phyloP scores from a whole-genome alignment of 2,797 vertebrate genomes.

The Gila robusta region DNA sequence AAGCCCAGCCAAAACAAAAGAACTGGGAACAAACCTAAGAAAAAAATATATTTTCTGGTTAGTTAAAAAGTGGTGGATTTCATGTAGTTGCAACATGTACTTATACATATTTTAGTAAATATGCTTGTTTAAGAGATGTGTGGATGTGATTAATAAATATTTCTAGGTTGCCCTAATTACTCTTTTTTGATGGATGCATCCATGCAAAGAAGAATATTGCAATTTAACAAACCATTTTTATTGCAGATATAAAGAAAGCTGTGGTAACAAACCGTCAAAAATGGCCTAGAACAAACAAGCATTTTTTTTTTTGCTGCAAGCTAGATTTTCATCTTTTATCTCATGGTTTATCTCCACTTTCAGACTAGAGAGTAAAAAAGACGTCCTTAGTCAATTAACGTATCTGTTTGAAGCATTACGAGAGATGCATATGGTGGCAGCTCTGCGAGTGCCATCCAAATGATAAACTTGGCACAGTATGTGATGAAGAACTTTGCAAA shows the following conservation, averaged over 20 bases:
- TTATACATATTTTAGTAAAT: neutral
- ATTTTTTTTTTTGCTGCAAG: neutral
- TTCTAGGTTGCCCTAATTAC: neutral
- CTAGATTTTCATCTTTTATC: neutral
- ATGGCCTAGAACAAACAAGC: neutral
- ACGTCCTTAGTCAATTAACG: slow-evolving; percentile 32
- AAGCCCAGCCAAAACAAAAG: neutral
- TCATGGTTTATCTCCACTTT: neutral
- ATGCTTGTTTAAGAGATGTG: neutral
- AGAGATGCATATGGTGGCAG: slow-evolving; percentile 50
- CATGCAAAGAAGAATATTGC: neutral
- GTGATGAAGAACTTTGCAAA: slow-evolving; percentile 31
- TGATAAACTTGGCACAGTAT: slow-evolving; percentile 24
- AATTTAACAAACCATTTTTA: neutral
- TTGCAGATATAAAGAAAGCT: neutral
- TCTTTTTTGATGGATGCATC: neutral
- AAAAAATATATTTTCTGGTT: neutral
- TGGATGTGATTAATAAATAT: neutral
- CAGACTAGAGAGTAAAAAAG: slow-evolving; percentile 13
- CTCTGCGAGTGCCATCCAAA: slow-evolving; percentile 31
- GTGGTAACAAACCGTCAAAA: neutral
- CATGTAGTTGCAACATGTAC: neutral
- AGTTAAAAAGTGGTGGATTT: neutral
- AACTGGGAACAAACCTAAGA: neutral
- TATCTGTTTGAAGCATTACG: slow-evolving; percentile 30